Conservation (phyloP, 1,140 invertebrate species). For the Plutomurus gul region DNA sequence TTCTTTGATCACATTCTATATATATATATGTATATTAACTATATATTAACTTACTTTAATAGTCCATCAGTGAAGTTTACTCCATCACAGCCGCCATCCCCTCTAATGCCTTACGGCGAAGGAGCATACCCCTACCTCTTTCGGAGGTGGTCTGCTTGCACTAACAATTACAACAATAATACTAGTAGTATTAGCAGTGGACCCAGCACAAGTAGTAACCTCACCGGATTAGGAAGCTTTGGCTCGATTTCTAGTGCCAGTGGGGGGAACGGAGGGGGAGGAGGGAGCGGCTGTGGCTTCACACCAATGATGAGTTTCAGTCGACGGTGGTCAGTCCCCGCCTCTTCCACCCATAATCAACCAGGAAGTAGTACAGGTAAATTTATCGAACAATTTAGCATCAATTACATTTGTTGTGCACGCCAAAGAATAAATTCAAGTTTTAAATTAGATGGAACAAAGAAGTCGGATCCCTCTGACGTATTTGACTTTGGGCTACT, state of each 20-base stretch:
- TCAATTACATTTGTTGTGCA: background rate
- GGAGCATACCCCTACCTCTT: slow-evolving; percentile 48
- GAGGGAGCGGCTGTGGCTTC: slow-evolving; percentile 16
- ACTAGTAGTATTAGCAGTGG: slow-evolving; percentile 36
- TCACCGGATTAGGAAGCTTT: background rate
- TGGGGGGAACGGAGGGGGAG: background rate
- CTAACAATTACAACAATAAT: slow-evolving; percentile 43
- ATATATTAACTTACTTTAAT: background rate
- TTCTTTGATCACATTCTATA: background rate
- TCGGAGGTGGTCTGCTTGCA: slow-evolving; percentile 53
- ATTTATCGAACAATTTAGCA: background rate
- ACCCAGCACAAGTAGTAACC: slow-evolving; percentile 18
- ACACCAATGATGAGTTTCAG: slow-evolving; percentile 31
- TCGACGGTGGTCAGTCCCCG: slow-evolving; percentile 51
- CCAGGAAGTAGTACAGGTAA: background rate
- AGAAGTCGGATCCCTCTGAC: slow-evolving; percentile 22
- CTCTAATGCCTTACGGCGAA: slow-evolving; percentile 47
- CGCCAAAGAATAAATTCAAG: background rate
- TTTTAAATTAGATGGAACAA: slow-evolving; percentile 5
- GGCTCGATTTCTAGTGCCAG: slow-evolving; percentile 4
- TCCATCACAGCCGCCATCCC: slow-evolving; percentile 52
- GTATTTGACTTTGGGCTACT: slow-evolving; percentile 47
- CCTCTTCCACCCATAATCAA: slow-evolving; percentile 34
- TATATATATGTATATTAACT: background rate
- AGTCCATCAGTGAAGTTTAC: slow-evolving; percentile 53